Percentiles rank a stretch among this genome's conserved stretches.
Conservation (phyloP, 2,888 invertebrate species). For the Limnephilus marmoratus region DNA sequence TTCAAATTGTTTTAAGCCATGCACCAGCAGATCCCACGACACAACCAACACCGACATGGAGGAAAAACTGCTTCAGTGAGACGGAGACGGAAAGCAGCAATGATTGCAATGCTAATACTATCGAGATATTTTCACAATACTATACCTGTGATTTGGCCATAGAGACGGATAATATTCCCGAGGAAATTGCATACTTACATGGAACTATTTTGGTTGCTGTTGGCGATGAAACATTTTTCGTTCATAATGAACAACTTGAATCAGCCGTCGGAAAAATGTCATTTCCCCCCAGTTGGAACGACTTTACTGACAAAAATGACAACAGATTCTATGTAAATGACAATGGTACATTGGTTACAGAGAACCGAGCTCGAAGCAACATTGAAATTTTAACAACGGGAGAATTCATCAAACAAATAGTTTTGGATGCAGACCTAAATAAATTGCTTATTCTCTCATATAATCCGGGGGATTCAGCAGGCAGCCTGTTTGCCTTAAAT, state of each 20-base stretch:
- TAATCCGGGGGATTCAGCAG: neutral
- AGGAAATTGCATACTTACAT: slow-evolving; percentile 15
- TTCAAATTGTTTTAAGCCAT: neutral
- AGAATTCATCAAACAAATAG: slow-evolving; percentile 11
- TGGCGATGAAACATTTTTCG: neutral
- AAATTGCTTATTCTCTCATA: slow-evolving; percentile 15
- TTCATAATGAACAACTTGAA: neutral
- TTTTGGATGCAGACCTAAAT: neutral
- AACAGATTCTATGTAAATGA: slow-evolving; percentile 26
- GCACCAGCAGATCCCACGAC: neutral
- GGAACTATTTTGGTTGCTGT: slow-evolving; percentile 5
- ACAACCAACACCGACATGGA: neutral
- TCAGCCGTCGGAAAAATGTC: neutral
- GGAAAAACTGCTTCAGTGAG: slow-evolving; percentile 30
- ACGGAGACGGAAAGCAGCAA: neutral
- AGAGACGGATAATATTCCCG: neutral
- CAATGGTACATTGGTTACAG: neutral
- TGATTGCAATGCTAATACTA: neutral
- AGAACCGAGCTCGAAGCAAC: neutral
- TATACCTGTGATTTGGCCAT: slow-evolving; percentile 34
- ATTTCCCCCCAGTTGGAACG: neutral
- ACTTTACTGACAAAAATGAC: slow-evolving; percentile 13
- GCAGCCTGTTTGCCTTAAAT: slow-evolving; percentile 20
- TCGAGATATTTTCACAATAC: slow-evolving; percentile 23
- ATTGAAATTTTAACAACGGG: slow-evolving; percentile 45